Evolutionary conservation across 2,888 invertebrate species (phyloP).

Genomic region (Troilus luridus): DNA sequence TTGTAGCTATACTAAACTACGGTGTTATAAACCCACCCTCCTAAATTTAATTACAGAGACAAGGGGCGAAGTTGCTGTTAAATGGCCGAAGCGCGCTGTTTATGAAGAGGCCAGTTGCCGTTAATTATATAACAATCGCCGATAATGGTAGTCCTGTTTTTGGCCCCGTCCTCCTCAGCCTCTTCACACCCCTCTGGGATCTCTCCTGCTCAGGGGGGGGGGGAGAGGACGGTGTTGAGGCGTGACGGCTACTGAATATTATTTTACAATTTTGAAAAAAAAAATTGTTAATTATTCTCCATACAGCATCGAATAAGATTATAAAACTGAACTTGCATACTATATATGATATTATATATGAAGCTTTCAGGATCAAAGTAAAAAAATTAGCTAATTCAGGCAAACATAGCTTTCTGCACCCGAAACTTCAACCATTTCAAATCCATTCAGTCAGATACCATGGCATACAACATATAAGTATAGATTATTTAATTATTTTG

Average conservation of each 20-base stretch:
- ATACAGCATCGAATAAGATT: no score
- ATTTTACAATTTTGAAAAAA: background rate
- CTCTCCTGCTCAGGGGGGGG: background rate
- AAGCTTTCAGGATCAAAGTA: no score
- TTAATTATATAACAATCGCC: constrained; percentile 47
- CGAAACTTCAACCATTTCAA: no score
- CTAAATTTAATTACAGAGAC: constrained; percentile 31
- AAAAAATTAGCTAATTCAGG: no score
- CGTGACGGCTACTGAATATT: background rate
- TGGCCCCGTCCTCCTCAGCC: background rate
- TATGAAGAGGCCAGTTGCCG: constrained; percentile 49
- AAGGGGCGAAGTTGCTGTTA: constrained; percentile 31
- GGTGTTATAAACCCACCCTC: background rate
- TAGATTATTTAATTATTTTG: no score
- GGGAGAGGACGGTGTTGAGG: background rate
- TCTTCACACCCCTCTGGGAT: background rate
- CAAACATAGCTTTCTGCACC: no score
- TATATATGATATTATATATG: no score
- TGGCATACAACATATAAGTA: no score
- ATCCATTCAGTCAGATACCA: no score
- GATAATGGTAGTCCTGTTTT: constrained; percentile 38
- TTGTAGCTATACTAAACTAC: background rate
- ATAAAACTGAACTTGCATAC: no score
- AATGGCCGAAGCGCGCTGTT: constrained; percentile 7
- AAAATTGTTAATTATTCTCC: no score